Evolutionary conservation across 2,888 invertebrate genomes (phyloP).

Genomic region (Heteromurus nitidus): DNA sequence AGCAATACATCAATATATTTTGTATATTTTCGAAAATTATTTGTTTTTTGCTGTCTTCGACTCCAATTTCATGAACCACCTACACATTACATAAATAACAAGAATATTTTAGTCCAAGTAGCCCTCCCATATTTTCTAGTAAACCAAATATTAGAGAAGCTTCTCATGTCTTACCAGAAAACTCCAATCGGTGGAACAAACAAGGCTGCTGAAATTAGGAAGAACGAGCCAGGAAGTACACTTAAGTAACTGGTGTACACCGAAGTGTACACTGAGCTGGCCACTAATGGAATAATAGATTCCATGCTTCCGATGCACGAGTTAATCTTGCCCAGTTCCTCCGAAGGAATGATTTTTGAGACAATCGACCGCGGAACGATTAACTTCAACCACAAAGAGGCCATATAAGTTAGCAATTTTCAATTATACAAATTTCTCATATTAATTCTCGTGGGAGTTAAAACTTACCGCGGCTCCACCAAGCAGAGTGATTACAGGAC

Average conservation of each 20-base stretch:
- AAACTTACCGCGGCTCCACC: slow-evolving; percentile 64
- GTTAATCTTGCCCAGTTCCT: slow-evolving; percentile 85
- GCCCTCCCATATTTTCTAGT: too few relatives aligned
- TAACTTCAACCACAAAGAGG: too few relatives aligned
- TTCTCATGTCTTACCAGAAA: slow-evolving; percentile 55
- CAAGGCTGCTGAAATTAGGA: slow-evolving; percentile 79
- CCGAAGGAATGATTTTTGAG: slow-evolving; percentile 84
- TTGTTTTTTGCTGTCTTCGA: not conserved
- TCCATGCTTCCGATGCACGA: slow-evolving; percentile 82
- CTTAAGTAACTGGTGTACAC: slow-evolving; percentile 80
- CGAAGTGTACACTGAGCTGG: slow-evolving; percentile 81
- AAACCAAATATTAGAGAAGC: not conserved
- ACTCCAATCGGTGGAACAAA: slow-evolving; percentile 74
- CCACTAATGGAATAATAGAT: slow-evolving; percentile 80
- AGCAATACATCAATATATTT: too few relatives aligned
- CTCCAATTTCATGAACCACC: slow-evolving; percentile 43
- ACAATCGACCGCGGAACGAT: slow-evolving; percentile 82
- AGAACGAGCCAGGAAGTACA: slow-evolving; percentile 80
- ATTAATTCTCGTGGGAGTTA: too few relatives aligned
- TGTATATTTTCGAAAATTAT: too few relatives aligned
- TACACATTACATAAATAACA: not conserved
- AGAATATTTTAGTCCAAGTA: too few relatives aligned
- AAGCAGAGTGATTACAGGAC: slow-evolving; percentile 62
- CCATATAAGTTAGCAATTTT: too few relatives aligned
- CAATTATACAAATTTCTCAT: too few relatives aligned